Conservation (phyloP, 2,888 invertebrate genomes). For the Arge pagana region DNA sequence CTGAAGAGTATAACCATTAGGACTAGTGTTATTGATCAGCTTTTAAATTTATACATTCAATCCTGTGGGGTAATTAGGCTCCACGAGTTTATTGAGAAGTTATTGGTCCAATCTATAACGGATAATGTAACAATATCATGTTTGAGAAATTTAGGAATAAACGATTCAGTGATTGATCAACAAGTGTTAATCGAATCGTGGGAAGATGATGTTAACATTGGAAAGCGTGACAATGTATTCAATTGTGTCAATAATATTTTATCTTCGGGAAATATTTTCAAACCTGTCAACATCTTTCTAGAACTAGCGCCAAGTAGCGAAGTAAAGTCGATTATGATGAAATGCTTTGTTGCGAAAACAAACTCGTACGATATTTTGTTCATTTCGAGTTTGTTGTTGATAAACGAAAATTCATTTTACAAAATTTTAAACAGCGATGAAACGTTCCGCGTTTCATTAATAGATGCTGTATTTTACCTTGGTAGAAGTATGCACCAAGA, state of each 20-base stretch:
- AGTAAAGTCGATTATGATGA: constrained; percentile 38
- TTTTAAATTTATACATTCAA: constrained; percentile 58
- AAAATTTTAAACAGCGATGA: constrained; percentile 47
- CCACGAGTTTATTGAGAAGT: constrained; percentile 46
- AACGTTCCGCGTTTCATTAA: constrained; percentile 54
- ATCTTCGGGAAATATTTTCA: constrained; percentile 43
- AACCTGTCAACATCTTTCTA: constrained; percentile 49
- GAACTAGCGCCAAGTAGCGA: constrained; percentile 31
- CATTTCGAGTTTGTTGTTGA: constrained; percentile 46
- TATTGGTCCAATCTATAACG: constrained; percentile 39
- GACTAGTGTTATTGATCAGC: constrained; percentile 52
- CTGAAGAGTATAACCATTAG: constrained; percentile 50
- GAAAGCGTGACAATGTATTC: constrained; percentile 42
- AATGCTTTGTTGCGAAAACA: constrained; percentile 36
- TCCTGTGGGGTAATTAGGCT: constrained; percentile 57
- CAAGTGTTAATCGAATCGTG: constrained; percentile 45
- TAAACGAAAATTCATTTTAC: constrained; percentile 46
- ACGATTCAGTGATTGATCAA: constrained; percentile 38
- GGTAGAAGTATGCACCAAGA: constrained; percentile 57
- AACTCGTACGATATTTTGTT: constrained; percentile 39
- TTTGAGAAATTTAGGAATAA: constrained; percentile 38
- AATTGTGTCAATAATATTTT: constrained; percentile 48
- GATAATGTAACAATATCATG: constrained; percentile 40
- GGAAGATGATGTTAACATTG: constrained; percentile 43
- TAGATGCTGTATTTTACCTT: constrained; percentile 59